A percentile compares a stretch with the other conserved stretches of the same genome.
Evolutionary conservation across 2,113 vertebrate species (phyloP).

Genomic region (Pomatorhinus ruficollis): DNA sequence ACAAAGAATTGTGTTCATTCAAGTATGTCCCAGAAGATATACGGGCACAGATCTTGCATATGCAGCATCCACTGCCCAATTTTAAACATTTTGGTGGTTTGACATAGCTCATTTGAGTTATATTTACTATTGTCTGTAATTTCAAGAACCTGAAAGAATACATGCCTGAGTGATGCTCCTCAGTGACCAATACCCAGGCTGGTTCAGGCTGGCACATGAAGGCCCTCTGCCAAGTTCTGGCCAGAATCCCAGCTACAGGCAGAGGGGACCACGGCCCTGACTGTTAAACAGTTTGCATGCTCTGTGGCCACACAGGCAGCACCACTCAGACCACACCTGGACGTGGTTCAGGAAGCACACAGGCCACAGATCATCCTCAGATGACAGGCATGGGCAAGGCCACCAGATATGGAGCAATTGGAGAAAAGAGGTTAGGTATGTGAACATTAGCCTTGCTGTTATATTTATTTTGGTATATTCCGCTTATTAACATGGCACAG

Average conservation of each 20-base stretch:
- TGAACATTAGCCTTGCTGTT: neutral
- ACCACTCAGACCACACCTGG: neutral
- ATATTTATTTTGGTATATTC: neutral
- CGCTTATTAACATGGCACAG: neutral
- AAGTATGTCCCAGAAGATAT: neutral
- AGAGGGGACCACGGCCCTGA: neutral
- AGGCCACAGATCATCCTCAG: neutral
- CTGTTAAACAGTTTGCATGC: neutral
- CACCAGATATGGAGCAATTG: neutral
- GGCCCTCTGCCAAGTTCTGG: neutral
- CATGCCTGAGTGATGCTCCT: neutral
- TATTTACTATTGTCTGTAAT: neutral
- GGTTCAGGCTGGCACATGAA: neutral
- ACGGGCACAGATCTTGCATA: neutral
- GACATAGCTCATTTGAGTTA: neutral
- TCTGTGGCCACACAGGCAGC: fast-evolving
- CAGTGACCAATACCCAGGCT: neutral
- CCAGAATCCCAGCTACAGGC: neutral
- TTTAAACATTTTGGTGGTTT: neutral
- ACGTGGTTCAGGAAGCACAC: neutral
- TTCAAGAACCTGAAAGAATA: neutral
- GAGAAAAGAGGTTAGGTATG: neutral
- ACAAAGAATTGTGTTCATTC: neutral
- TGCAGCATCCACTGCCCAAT: neutral
- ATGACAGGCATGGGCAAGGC: neutral